Percentiles rank a stretch among this genome's conserved stretches.
Evolutionary conservation across 2,113 vertebrate species (phyloP).

Genomic region (Gopherus evgoodei): DNA sequence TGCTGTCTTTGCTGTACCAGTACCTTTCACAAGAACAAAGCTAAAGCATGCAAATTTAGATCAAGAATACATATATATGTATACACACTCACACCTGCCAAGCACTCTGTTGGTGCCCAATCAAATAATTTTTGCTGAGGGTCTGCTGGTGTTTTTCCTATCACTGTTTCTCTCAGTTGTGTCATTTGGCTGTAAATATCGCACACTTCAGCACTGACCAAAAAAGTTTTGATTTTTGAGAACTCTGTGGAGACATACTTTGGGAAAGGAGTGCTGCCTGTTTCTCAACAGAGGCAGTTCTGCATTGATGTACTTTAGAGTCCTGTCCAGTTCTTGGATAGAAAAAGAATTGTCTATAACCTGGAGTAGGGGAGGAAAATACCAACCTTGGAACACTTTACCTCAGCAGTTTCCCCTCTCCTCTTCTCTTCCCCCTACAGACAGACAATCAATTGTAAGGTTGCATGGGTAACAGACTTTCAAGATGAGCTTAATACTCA

Average conservation of each 20-base stretch:
- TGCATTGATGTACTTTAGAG: background rate
- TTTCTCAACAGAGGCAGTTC: background rate
- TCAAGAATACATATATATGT: background rate
- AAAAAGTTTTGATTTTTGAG: conserved; percentile 44
- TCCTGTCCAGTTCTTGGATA: background rate
- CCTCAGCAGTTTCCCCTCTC: background rate
- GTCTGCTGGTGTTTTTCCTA: conserved; percentile 18
- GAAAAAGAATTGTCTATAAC: background rate
- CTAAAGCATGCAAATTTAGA: background rate
- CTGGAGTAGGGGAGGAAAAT: background rate
- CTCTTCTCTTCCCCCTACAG: background rate
- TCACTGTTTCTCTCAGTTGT: conserved; percentile 35
- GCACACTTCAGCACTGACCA: conserved; percentile 47
- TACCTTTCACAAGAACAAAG: background rate
- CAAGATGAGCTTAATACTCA: background rate
- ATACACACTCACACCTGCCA: background rate
- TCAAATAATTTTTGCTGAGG: background rate
- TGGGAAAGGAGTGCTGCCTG: background rate
- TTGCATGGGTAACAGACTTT: background rate
- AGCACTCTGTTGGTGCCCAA: background rate
- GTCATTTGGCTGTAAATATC: conserved; percentile 45
- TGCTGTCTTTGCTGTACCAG: background rate
- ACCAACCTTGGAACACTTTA: background rate
- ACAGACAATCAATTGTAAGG: background rate
- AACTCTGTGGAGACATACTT: conserved; percentile 25